phyloP scores from a whole-genome alignment of 2,113 vertebrate species.

The Coreoperca whiteheadi region DNA sequence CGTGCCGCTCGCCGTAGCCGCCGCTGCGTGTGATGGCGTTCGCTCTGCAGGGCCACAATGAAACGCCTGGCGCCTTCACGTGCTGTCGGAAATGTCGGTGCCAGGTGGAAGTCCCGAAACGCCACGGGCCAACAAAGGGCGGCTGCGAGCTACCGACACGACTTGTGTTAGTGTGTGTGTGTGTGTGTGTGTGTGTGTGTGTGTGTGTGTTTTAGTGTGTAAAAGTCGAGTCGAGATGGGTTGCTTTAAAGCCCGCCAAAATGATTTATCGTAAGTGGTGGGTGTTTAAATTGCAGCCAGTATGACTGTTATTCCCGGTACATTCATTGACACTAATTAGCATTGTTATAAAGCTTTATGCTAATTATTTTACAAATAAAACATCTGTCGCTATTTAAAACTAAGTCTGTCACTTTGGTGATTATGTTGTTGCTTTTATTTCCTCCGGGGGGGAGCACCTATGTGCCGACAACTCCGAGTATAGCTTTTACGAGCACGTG shows the following conservation, averaged over 20 bases:
- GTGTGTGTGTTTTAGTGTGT: too few species aligned
- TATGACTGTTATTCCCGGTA: neutral
- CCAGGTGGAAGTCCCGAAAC: neutral
- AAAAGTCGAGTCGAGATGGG: too few species aligned
- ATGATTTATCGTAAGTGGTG: neutral
- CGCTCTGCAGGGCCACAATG: conserved; percentile 73
- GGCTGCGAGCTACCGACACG: too few species aligned
- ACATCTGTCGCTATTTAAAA: neutral
- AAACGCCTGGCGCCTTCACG: conserved; percentile 63
- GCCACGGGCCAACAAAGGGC: neutral
- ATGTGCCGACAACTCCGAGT: rapidly evolving
- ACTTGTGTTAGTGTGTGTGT: too few species aligned
- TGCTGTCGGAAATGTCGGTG: neutral
- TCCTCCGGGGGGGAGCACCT: neutral
- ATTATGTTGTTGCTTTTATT: neutral
- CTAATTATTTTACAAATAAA: neutral
- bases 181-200: too few species aligned
- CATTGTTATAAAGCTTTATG: too few species aligned
- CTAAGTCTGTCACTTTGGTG: neutral
- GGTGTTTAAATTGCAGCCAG: neutral
- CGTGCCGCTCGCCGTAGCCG: conserved; percentile 45
- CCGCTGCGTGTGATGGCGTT: conserved; percentile 77
- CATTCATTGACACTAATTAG: rapidly evolving
- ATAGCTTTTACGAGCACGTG: neutral
- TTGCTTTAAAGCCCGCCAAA: neutral